Evolutionary conservation across 2,888 invertebrate genomes (phyloP).

Genomic region (Cephus sareptanus): DNA sequence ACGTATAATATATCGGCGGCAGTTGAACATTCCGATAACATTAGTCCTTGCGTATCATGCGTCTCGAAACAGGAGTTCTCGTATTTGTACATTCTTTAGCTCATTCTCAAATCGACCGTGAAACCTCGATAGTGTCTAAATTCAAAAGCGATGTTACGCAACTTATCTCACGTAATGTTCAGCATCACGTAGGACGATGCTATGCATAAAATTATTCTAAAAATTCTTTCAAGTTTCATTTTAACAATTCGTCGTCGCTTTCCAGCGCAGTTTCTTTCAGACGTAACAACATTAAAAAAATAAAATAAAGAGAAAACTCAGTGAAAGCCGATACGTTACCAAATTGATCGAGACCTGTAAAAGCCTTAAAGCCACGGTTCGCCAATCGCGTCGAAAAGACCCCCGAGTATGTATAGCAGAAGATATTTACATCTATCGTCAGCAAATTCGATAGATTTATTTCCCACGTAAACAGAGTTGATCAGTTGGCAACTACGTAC

Average conservation of each 20-base stretch:
- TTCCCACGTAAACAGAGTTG: not conserved
- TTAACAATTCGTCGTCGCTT: not conserved
- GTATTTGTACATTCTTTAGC: not conserved
- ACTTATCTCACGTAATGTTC: not conserved
- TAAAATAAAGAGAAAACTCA: not conserved
- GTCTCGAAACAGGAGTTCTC: not conserved
- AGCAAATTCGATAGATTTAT: not conserved
- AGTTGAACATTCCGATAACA: not conserved
- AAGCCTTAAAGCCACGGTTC: not conserved
- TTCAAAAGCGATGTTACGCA: not conserved
- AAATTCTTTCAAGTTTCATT: not conserved
- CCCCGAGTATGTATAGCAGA: not conserved
- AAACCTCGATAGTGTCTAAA: not conserved
- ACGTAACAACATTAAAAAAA: not conserved
- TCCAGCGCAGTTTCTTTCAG: not conserved
- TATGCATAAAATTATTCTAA: not conserved
- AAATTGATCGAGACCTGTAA: not conserved
- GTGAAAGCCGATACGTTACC: not conserved
- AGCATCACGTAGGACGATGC: not conserved
- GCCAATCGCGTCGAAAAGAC: not conserved
- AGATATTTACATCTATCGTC: not conserved
- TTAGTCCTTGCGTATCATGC: not conserved
- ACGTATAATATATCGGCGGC: slow-evolving; percentile 8
- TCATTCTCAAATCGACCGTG: not conserved
- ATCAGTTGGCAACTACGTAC: not conserved